Percentiles rank a stretch among this genome's conserved stretches.
Evolutionary conservation across 2,888 invertebrate species (phyloP).

Genomic region (Thumatha senex): DNA sequence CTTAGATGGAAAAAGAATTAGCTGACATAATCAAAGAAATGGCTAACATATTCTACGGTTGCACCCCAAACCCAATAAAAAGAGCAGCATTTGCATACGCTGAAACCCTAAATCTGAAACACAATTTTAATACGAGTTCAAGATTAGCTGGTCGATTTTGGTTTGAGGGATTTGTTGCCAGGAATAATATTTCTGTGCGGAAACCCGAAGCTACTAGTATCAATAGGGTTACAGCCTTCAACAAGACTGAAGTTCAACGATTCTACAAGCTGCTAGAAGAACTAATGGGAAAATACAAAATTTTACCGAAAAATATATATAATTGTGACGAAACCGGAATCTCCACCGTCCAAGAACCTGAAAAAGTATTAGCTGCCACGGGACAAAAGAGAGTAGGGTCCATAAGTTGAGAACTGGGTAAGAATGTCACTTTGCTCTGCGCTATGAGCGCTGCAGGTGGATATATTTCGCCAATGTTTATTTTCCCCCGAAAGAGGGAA

Average conservation of each 20-base stretch:
- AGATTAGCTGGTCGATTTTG: constrained; percentile 9
- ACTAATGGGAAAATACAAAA: constrained; percentile 31
- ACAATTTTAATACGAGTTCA: not conserved
- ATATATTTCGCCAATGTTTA: constrained; percentile 75
- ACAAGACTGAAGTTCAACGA: constrained; percentile 35
- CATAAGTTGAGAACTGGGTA: constrained; percentile 58
- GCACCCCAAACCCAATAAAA: constrained; percentile 23
- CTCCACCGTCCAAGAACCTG: constrained; percentile 54
- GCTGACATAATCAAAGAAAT: constrained; percentile 24
- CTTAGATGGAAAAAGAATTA: constrained; percentile 26
- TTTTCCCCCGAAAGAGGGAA: constrained; percentile 61
- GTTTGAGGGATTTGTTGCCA: no score
- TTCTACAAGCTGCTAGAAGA: constrained; percentile 36
- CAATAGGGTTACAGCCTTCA: constrained; percentile 39
- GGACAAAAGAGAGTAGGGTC: constrained; percentile 60
- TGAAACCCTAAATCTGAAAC: not conserved
- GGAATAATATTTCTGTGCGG: no score
- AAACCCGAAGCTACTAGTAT: no score
- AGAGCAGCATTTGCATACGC: not conserved
- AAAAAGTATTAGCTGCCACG: constrained; percentile 54
- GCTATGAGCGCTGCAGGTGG: constrained; percentile 59
- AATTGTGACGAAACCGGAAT: constrained; percentile 67
- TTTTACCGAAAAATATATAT: constrained; percentile 44
- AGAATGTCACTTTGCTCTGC: constrained; percentile 58
- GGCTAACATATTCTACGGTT: constrained; percentile 35